Percentiles rank a stretch among this genome's conserved stretches.
These are phyloP conservation scores for Enteromius radiatus DNA, from an alignment of 2,797 vertebrate genomes.

Conservation along the genomic window DNA sequence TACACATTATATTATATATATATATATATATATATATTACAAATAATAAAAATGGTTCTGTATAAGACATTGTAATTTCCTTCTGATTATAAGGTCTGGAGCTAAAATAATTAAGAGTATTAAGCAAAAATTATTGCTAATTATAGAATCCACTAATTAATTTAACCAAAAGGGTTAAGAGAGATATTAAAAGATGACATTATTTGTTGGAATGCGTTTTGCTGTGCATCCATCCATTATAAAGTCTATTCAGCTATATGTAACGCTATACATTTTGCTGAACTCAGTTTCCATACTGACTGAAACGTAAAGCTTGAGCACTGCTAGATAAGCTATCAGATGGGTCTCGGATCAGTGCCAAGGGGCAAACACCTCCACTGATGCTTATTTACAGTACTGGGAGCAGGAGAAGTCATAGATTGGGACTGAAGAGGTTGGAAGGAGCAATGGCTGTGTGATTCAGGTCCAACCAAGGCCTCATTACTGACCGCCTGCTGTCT, in stretches of 20 bases:
- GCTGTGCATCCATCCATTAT: not conserved
- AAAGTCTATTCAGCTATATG: not conserved
- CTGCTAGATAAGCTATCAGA: conserved; percentile 38
- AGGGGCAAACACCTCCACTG: conserved; percentile 40
- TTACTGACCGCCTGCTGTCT: conserved; percentile 50
- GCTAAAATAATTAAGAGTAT: not conserved
- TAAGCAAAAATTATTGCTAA: not conserved
- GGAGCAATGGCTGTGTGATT: conserved; percentile 55
- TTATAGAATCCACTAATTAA: not conserved
- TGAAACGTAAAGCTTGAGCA: conserved; percentile 26
- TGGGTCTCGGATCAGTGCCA: conserved; percentile 18
- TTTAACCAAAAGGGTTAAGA: not conserved
- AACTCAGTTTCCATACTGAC: not conserved
- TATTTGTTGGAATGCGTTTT: not conserved
- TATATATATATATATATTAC: too few species aligned
- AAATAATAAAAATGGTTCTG: too few species aligned
- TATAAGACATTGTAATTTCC: too few species aligned
- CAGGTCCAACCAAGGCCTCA: conserved; percentile 55
- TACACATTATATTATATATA: too few species aligned
- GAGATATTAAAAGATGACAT: not conserved
- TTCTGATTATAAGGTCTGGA: not conserved
- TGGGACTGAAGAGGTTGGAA: conserved; percentile 37
- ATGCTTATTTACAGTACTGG: conserved; percentile 48
- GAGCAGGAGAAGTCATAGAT: conserved; percentile 22
- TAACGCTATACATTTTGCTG: not conserved